Evolutionary conservation across 2,888 invertebrate genomes (phyloP).

Genomic region (Pimpla rufipes): DNA sequence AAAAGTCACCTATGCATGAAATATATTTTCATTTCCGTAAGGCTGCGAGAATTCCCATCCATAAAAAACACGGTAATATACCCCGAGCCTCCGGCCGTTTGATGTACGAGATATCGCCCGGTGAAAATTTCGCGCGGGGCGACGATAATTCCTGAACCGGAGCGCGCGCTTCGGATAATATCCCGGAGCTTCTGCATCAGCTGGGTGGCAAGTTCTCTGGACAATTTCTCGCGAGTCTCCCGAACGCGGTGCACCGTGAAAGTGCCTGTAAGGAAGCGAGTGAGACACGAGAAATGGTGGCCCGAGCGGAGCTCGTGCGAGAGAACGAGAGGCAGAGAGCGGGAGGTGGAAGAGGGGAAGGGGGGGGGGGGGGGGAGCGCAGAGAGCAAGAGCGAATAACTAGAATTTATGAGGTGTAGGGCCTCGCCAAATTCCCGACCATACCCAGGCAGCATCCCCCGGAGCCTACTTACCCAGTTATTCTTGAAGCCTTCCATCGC

Average conservation of each 20-base stretch:
- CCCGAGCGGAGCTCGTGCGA: constrained; percentile 22
- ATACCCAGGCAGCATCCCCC: constrained; percentile 76
- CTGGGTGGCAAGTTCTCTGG: background rate
- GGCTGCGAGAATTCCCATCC: background rate
- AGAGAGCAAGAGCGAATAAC: constrained; percentile 79
- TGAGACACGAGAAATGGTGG: constrained; percentile 33
- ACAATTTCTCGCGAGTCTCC: constrained; percentile 9
- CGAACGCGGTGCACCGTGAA: constrained; percentile 51
- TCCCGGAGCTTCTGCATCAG: constrained; percentile 43
- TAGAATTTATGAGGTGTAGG: constrained; percentile 83
- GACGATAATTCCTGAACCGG: constrained; percentile 48
- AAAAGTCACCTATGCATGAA: background rate
- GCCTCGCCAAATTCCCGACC: constrained; percentile 82
- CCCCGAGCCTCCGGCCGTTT: background rate
- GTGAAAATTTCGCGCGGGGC: constrained; percentile 16
- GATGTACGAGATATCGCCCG: constrained; percentile 5
- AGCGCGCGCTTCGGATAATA: constrained; percentile 40
- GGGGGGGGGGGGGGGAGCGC: constrained; percentile 54
- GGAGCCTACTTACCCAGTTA: constrained; percentile 83
- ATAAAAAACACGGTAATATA: constrained; percentile 8
- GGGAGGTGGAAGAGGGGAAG: constrained; percentile 56
- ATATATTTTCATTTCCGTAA: constrained; percentile 25
- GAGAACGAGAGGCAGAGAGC: constrained; percentile 66
- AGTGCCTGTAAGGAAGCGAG: constrained; percentile 51
- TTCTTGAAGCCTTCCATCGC: constrained; percentile 72